phyloP scores from a whole-genome alignment of 2,113 vertebrate species.

The Peromyscus polionotus region DNA sequence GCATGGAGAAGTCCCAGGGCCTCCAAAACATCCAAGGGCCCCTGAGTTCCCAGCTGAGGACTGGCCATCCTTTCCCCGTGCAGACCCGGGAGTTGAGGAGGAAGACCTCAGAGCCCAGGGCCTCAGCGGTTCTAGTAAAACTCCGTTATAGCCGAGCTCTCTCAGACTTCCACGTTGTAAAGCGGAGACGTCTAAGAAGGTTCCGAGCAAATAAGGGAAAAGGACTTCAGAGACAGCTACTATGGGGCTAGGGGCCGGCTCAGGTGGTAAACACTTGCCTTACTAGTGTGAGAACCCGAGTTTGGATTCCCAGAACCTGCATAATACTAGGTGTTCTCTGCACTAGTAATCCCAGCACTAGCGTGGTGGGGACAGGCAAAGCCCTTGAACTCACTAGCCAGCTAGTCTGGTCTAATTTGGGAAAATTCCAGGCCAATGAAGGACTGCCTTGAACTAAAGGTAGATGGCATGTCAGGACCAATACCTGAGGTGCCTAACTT shows the following conservation, averaged over 20 bases:
- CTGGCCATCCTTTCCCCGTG: background rate
- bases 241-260: background rate
- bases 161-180: constrained; percentile 14
- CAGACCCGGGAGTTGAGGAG: background rate
- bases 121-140: background rate
- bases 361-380: background rate
- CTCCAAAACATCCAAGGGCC: background rate
- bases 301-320: background rate
- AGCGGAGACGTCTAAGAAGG: constrained; percentile 16
- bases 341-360: too few relatives aligned
- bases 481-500: background rate
- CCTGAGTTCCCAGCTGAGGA: background rate
- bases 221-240: constrained; percentile 24
- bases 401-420: background rate
- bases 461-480: background rate
- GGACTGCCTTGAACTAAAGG: background rate
- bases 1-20: background rate
- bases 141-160: background rate
- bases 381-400: background rate
- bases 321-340: background rate
- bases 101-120: background rate
- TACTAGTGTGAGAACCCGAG: background rate
- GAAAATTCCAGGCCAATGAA: background rate
- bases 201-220: constrained; percentile 26
- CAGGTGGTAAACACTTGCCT: background rate